Conservation (phyloP, 1,140 invertebrate species). For the Xylocopa sonorina region DNA sequence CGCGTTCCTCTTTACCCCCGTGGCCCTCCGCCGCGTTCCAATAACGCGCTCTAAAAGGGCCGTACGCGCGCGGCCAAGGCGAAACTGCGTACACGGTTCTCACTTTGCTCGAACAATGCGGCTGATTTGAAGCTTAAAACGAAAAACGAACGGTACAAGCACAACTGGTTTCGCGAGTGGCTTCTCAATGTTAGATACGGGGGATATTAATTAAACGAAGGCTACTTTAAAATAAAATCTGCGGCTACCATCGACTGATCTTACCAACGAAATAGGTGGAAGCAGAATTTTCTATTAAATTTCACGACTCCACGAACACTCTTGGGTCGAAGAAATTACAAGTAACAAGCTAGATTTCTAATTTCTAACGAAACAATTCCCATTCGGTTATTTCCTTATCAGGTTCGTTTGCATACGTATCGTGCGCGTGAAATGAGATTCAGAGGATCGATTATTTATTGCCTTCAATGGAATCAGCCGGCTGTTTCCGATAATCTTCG, state of each 20-base stretch:
- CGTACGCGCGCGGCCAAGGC: constrained; percentile 4
- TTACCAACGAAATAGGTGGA: too few relatives aligned
- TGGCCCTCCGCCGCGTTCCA: background rate
- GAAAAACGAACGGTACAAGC: too few relatives aligned
- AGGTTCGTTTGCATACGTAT: background rate
- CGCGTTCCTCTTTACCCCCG: background rate
- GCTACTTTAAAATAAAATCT: too few relatives aligned
- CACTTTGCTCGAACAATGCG: too few relatives aligned
- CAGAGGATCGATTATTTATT: background rate
- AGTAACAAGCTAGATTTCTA: background rate
- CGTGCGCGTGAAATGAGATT: background rate
- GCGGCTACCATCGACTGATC: too few relatives aligned
- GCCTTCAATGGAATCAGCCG: background rate
- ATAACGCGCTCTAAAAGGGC: constrained; percentile 39
- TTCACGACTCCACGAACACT: background rate
- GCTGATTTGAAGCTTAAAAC: too few relatives aligned
- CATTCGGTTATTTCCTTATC: too few relatives aligned
- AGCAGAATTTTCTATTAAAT: background rate
- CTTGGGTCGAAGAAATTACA: background rate
- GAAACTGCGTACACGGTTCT: too few relatives aligned
- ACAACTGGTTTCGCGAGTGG: too few relatives aligned
- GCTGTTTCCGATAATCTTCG: background rate
- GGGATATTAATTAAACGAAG: too few relatives aligned
- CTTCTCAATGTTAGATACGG: too few relatives aligned
- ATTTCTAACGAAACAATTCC: background rate